Evolutionary conservation across 2,113 vertebrate species (phyloP), one percentile per base, ranked within the genome.

Genomic region (Ceyx melanurus): DNA sequence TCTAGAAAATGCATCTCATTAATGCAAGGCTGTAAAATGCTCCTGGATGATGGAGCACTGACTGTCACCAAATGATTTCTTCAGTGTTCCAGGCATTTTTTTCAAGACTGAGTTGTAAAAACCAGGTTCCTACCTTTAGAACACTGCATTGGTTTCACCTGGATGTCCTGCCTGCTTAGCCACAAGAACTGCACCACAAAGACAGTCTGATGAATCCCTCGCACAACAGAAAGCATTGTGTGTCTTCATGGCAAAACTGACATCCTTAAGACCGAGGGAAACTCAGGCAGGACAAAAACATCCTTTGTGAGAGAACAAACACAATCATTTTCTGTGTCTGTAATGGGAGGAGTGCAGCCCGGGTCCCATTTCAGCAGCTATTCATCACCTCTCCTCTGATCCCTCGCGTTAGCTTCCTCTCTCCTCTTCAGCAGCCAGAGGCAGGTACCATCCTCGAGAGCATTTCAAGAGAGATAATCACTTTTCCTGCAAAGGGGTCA

Each of bases 341-440:
- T 35, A 72, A 40, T 1, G 80, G 42, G 23, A 93, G 62, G 28
- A 66, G 64, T 62, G 54, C 46, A 35, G 26, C 8, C 31, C 0
- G 2, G 25, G 9, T 86, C 54, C 51, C 33, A 22, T 86, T 84
- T 88, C 73, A 72, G 57, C 1, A 8, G 31, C 46, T 81, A 29
- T 67, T 95, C 82, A 82, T 57, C 90, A 54, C 18, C n/a, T 86
- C 48, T 26, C 13, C 37, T n/a, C 65, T 64, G 74, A 86, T 64
- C 56, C 57, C 9, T 89, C 22, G 14, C 43, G 2, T 40, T 23
- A 12, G 4, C 62, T 88, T 80, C 28, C 40, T 57, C 45, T 84
- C 68, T 82, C 58, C 42, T 54, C 11, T 81, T 74, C 14, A 57
- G 76, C 80, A 86, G 48, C 46, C 57, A 72, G 56, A 90, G 40